These are phyloP conservation scores for Drosophila tsacasi DNA, from an alignment of 1,140 invertebrate species.

Conservation along the genomic window DNA sequence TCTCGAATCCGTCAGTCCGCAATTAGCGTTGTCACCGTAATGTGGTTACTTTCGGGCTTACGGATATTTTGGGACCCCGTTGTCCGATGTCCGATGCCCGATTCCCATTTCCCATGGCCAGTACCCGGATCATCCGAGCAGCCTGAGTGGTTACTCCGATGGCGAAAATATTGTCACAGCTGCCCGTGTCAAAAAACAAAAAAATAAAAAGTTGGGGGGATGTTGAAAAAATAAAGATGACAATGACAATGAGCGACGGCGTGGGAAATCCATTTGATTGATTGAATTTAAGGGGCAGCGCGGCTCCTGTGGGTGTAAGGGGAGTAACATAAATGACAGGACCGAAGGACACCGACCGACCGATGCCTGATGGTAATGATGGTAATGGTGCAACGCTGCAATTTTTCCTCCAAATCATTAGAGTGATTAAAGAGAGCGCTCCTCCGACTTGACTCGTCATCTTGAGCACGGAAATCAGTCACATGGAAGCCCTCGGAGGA, in stretches of 20 bases:
- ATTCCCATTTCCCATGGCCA: neutral
- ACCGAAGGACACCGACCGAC: slow-evolving; percentile 1
- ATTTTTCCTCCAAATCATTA: slow-evolving; percentile 43
- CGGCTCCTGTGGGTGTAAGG: slow-evolving; percentile 2
- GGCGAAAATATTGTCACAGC: slow-evolving; percentile 55
- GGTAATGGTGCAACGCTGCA: slow-evolving; percentile 43
- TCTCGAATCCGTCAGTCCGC: slow-evolving; percentile 47
- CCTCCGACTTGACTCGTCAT: slow-evolving; percentile 34
- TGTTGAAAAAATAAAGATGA: slow-evolving; percentile 36
- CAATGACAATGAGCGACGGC: slow-evolving; percentile 40
- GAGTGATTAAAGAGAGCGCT: slow-evolving; percentile 44
- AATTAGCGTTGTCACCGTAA: slow-evolving; percentile 72
- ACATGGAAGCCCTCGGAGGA: slow-evolving; percentile 6
- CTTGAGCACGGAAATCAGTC: slow-evolving; percentile 27
- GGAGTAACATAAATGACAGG: slow-evolving; percentile 20
- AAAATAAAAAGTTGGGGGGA: neutral
- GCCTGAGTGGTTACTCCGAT: slow-evolving; percentile 23
- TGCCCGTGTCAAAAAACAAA: slow-evolving; percentile 24
- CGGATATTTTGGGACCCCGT: neutral
- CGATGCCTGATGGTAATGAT: slow-evolving; percentile 15
- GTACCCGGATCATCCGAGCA: slow-evolving; percentile 2
- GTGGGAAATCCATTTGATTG: slow-evolving; percentile 69
- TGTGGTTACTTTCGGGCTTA: slow-evolving; percentile 35
- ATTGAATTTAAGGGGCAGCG: slow-evolving; percentile 70
- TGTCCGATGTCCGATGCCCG: neutral